phyloP scores from a whole-genome alignment of 2,113 vertebrate species.

The Indicator maculatus region DNA sequence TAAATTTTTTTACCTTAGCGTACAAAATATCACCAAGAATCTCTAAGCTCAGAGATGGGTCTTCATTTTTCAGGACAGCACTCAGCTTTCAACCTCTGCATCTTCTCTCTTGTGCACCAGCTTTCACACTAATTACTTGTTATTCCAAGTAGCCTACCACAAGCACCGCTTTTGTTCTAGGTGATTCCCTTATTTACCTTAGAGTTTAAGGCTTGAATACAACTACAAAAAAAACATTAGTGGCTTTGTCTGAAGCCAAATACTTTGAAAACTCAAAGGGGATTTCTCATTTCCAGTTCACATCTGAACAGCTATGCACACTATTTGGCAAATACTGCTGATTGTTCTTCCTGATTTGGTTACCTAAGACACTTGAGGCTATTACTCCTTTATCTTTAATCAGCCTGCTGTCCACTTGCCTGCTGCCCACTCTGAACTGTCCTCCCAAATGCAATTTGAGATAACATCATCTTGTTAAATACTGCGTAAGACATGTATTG shows the following conservation, averaged over 20 bases:
- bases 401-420: neutral
- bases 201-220: neutral
- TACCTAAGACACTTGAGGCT: neutral
- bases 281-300: neutral
- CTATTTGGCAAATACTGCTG: neutral
- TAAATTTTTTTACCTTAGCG: neutral
- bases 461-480: neutral
- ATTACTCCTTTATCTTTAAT: neutral
- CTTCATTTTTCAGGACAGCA: neutral
- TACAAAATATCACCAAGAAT: neutral
- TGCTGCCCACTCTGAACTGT: neutral
- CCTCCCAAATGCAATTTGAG: neutral
- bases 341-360: neutral
- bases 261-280: neutral
- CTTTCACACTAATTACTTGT: neutral
- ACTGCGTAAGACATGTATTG: fast-evolving
- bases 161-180: neutral
- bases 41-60: neutral
- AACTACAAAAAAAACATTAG: neutral
- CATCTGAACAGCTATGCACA: neutral
- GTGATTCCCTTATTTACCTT: neutral
- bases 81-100: neutral
- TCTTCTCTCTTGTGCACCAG: neutral
- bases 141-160: neutral
- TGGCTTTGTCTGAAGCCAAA: neutral